These are phyloP conservation scores for Hipposideros armiger DNA, from an alignment of 2,113 vertebrate genomes.

Conservation along the genomic window DNA sequence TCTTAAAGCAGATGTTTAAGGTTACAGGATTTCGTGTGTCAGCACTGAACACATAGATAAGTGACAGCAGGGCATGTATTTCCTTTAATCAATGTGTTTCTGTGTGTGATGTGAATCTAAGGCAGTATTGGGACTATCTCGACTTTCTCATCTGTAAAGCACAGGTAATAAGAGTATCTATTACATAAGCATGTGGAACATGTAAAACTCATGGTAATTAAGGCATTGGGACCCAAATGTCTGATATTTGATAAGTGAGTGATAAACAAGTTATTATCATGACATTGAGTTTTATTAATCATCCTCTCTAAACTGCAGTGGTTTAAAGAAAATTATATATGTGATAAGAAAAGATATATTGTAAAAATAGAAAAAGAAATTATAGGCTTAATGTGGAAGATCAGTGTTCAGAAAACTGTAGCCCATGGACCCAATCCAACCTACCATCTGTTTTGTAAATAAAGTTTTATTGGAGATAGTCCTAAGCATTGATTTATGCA, in stretches of 20 bases:
- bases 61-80: neutral
- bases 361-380: neutral
- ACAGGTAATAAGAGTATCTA: neutral
- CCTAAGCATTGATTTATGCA: neutral
- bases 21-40: neutral
- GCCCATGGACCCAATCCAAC: neutral
- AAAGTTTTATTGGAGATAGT: neutral
- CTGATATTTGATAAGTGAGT: neutral
- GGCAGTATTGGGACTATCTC: neutral
- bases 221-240: neutral
- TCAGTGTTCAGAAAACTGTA: neutral
- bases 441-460: neutral
- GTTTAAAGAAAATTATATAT: neutral
- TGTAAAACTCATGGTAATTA: neutral
- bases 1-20: neutral
- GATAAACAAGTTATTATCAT: neutral
- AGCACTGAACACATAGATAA: neutral
- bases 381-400: neutral
- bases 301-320: neutral
- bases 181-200: neutral
- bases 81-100: neutral
- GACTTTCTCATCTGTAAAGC: neutral
- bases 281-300: neutral
- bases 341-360: neutral
- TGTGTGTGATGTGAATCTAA: neutral